Conservation (phyloP, 2,888 invertebrate genomes). For the Omphaloscelis lunosa region DNA sequence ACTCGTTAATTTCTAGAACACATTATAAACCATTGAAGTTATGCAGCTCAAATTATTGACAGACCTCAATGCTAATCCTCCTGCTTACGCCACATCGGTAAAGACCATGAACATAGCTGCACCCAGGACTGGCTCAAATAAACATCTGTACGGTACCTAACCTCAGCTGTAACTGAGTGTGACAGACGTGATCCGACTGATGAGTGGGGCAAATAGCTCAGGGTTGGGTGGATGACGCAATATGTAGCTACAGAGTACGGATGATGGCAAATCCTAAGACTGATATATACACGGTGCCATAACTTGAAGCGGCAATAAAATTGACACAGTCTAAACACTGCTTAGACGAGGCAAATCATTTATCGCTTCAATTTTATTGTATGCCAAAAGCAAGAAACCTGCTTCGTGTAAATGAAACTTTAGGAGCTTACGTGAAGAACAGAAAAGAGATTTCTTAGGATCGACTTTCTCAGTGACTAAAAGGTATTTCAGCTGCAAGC, state of each 20-base stretch:
- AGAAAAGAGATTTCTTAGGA: no score
- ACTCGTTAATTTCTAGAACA: neutral
- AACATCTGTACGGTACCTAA: conserved; percentile 43
- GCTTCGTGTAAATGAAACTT: neutral
- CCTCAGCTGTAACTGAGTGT: conserved; percentile 48
- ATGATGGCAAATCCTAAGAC: neutral
- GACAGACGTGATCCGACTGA: conserved; percentile 54
- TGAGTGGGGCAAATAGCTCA: conserved; percentile 25
- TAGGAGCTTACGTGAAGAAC: neutral
- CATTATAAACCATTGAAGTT: neutral
- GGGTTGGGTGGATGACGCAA: conserved; percentile 37
- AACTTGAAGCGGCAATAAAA: neutral
- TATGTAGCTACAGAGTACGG: conserved; percentile 1
- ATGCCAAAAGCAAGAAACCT: neutral
- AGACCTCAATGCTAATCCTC: neutral
- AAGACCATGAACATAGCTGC: conserved; percentile 18
- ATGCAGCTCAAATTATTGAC: neutral
- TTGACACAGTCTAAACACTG: neutral
- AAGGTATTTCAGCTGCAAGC: neutral
- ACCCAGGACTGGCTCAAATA: conserved; percentile 32
- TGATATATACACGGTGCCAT: neutral
- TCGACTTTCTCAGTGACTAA: neutral
- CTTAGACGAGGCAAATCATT: neutral
- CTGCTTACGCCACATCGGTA: conserved; percentile 15
- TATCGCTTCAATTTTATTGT: neutral